phyloP scores from a whole-genome alignment of 2,113 vertebrate genomes.

The Oryzias curvinotus region DNA sequence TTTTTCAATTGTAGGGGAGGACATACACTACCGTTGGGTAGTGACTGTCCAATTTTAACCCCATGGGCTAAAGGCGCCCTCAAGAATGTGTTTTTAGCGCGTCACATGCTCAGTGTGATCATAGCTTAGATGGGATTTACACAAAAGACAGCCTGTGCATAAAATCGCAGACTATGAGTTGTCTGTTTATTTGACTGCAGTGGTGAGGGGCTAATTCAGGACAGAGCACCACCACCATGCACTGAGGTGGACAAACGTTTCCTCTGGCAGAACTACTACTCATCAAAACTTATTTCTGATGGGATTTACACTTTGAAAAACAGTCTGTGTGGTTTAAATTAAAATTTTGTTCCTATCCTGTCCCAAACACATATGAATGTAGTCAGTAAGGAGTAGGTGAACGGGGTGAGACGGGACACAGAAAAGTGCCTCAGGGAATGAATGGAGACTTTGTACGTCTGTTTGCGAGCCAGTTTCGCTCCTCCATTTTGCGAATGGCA shows the following conservation, averaged over 20 bases:
- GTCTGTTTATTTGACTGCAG: conserved; percentile 29
- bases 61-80: too few species aligned
- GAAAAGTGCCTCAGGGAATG: conserved; percentile 49
- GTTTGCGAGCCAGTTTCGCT: conserved; percentile 55
- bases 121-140: conserved; percentile 32
- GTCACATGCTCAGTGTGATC: neutral
- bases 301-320: conserved; percentile 20
- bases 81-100: too few species aligned
- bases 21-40: too few species aligned
- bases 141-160: conserved; percentile 4
- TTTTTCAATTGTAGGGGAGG: too few species aligned
- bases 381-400: conserved; percentile 48
- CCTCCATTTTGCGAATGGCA: conserved; percentile 63
- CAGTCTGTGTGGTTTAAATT: conserved; percentile 22
- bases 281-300: conserved; percentile 38
- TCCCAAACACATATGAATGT: conserved; percentile 43
- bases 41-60: too few species aligned
- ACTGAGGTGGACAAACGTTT: conserved; percentile 32
- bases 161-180: conserved; percentile 28
- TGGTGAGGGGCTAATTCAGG: conserved; percentile 38
- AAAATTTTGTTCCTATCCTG: conserved; percentile 41
- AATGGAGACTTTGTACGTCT: conserved; percentile 68
- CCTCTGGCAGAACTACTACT: conserved; percentile 23
- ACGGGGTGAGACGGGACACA: conserved; percentile 25
- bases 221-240: conserved; percentile 32